Conservation (phyloP, 1,140 invertebrate species). For the Drosophila pachea region DNA sequence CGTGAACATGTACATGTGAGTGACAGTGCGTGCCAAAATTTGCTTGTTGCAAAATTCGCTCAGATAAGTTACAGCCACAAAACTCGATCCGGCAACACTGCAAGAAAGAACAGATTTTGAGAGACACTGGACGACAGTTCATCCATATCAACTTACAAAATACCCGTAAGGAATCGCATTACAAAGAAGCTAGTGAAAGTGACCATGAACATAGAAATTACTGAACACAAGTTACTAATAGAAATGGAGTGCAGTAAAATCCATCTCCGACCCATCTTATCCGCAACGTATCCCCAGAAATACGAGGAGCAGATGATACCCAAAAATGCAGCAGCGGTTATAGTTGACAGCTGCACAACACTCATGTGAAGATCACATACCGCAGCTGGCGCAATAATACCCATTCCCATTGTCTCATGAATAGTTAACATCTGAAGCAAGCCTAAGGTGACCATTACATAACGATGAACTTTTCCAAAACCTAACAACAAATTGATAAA, state of each 20-base stretch:
- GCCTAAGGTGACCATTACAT: conserved; percentile 51
- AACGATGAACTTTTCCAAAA: conserved; percentile 55
- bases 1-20: conserved; percentile 63
- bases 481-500: conserved; percentile 16
- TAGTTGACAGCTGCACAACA: conserved; percentile 64
- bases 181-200: conserved; percentile 46
- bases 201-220: conserved; percentile 59
- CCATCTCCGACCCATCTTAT: conserved; percentile 82
- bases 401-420: conserved; percentile 64
- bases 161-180: conserved; percentile 53
- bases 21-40: conserved; percentile 45
- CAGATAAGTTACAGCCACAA: conserved; percentile 55
- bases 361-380: conserved; percentile 75
- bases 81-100: conserved; percentile 60
- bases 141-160: conserved; percentile 47
- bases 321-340: conserved; percentile 61
- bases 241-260: conserved; percentile 79
- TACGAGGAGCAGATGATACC: conserved; percentile 81
- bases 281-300: conserved; percentile 85
- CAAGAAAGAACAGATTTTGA: too few species aligned
- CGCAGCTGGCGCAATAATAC: conserved; percentile 55
- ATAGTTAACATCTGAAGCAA: conserved; percentile 66
- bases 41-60: conserved; percentile 58
- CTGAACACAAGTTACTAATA: conserved; percentile 44
- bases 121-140: not conserved